These are phyloP conservation scores for Papilio xuthus DNA, from an alignment of 1,140 invertebrate species.

Conservation along the genomic window DNA sequence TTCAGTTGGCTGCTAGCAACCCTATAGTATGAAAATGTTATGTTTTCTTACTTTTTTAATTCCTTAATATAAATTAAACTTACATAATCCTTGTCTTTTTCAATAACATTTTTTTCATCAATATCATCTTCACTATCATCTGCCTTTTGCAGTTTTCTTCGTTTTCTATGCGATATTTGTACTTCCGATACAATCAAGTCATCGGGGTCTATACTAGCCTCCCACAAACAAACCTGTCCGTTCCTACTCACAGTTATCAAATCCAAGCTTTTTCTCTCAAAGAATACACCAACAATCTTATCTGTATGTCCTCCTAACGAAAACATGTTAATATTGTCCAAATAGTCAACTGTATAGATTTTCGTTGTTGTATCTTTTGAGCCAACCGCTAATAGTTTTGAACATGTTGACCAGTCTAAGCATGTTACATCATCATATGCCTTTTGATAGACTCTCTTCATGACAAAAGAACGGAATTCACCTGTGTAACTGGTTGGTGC, in stretches of 20 bases:
- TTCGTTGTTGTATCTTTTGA: slow-evolving; percentile 93
- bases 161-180: slow-evolving; percentile 77
- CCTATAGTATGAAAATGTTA: no score
- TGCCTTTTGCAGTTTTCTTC: slow-evolving; percentile 59
- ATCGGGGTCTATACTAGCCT: slow-evolving; percentile 88
- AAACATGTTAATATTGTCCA: slow-evolving; percentile 87
- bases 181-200: slow-evolving; percentile 82
- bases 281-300: slow-evolving; percentile 91
- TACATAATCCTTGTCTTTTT: slow-evolving; percentile 77
- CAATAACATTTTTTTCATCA: slow-evolving; percentile 80
- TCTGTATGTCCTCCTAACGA: slow-evolving; percentile 92
- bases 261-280: slow-evolving; percentile 93
- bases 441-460: slow-evolving; percentile 91
- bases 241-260: slow-evolving; percentile 88
- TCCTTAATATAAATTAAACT: slow-evolving; percentile 43
- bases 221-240: slow-evolving; percentile 92
- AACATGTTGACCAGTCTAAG: slow-evolving; percentile 96
- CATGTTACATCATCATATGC: slow-evolving; percentile 91
- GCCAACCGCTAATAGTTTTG: slow-evolving; percentile 91
- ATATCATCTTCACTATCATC: slow-evolving; percentile 84
- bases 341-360: slow-evolving; percentile 89
- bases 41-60: no score
- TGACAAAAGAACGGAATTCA: slow-evolving; percentile 93
- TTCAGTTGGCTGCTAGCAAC: no score
- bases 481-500: slow-evolving; percentile 90